Evolutionary conservation across 92 coral and sea anemone species (phyloP).

Genomic region (Parazoanthus darwini): DNA sequence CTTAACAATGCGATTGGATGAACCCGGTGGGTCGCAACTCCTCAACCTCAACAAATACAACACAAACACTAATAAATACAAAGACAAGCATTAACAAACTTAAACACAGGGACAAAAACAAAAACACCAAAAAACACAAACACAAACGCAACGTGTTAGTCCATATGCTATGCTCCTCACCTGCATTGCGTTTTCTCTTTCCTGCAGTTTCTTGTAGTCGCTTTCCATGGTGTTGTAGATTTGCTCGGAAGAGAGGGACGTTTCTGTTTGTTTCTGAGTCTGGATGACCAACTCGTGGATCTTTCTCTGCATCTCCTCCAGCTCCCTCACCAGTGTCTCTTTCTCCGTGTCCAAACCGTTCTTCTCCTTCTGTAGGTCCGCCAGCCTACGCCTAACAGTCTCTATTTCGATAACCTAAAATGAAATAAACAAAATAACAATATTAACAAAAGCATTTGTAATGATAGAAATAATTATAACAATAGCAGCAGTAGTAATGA

Average conservation of each 20-base stretch:
- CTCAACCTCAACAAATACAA: no score
- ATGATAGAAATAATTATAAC: no score
- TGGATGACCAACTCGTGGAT: slow-evolving; percentile 83
- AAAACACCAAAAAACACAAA: neutral
- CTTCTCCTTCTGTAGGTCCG: slow-evolving; percentile 68
- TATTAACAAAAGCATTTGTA: no score
- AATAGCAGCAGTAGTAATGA: no score
- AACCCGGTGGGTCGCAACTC: no score
- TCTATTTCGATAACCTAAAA: slow-evolving; percentile 54
- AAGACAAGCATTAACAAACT: neutral
- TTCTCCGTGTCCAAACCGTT: slow-evolving; percentile 70
- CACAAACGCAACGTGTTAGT: neutral
- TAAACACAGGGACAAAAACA: neutral
- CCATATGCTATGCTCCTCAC: neutral
- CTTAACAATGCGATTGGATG: no score
- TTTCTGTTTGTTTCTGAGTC: slow-evolving; percentile 74
- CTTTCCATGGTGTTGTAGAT: slow-evolving; percentile 83
- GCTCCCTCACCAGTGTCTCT: slow-evolving; percentile 70
- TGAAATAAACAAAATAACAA: neutral
- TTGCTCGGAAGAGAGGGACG: slow-evolving; percentile 80
- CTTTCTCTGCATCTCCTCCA: slow-evolving; percentile 80
- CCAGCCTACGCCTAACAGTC: slow-evolving; percentile 63
- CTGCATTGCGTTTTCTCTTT: slow-evolving; percentile 72
- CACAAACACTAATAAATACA: no score
- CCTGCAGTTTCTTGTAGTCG: slow-evolving; percentile 83